A percentile compares a stretch with the other conserved stretches of the same genome.
Conservation (phyloP, 2,113 vertebrate genomes). For the Lagopus leucura region DNA sequence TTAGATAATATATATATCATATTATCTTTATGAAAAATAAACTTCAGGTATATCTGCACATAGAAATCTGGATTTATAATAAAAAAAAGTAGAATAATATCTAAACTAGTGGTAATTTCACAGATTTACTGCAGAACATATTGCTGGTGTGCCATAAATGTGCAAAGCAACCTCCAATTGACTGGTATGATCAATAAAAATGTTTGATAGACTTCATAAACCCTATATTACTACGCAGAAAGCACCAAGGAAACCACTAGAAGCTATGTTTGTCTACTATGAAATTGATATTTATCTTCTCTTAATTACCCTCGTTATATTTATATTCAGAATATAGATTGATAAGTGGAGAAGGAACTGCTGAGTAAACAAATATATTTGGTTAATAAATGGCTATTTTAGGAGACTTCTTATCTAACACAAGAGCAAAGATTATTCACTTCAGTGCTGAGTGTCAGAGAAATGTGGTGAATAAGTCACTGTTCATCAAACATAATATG, state of each 20-base stretch:
- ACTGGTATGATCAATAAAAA: background rate
- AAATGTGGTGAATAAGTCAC: background rate
- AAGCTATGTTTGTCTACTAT: background rate
- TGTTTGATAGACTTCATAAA: background rate
- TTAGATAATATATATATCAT: background rate
- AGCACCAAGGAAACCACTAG: background rate
- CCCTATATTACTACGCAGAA: background rate
- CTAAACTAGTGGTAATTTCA: background rate
- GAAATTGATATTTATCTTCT: background rate
- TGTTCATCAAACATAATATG: background rate
- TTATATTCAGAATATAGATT: background rate
- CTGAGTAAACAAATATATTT: background rate
- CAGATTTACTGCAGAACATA: background rate
- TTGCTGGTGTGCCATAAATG: background rate
- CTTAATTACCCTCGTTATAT: background rate
- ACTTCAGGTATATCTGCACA: background rate
- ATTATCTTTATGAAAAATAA: background rate
- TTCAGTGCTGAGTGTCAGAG: accelerated
- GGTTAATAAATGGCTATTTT: background rate
- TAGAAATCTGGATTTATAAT: background rate
- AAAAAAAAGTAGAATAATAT: background rate
- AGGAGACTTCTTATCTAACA: background rate
- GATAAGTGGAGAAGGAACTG: background rate
- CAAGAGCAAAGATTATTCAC: background rate
- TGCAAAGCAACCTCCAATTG: background rate